Evolutionary conservation across 2,797 vertebrate species (phyloP), one percentile per base, ranked within the genome.

Genomic region (Lerista edwardsae): DNA sequence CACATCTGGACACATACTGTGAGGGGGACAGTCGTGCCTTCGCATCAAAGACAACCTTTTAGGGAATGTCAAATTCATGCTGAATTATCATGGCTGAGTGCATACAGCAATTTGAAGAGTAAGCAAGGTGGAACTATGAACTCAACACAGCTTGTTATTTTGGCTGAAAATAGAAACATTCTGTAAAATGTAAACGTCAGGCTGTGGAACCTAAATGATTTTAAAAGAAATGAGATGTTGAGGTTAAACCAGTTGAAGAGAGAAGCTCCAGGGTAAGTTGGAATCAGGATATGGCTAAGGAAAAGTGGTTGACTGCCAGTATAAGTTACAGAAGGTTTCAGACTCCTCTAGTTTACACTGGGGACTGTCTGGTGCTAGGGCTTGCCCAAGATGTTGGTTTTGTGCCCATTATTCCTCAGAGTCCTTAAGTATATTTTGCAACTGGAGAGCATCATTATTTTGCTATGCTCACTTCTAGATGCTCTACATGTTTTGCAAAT

Each of bases 141-240:
- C 3, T 23, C 41, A 1, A 14, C 0, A 1, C 25, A 25, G 2
- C 4, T 0, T 59, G 75, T 21, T 39, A 65, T 19, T 0, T 1
- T 0, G 36, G 9, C 3, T 59, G 64, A 74, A 67, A 23, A 5
- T 4, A 47, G 25, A 64, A 85, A 12, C 17, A 34, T 9, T 31
- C 7, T 47, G 3, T 55, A 12, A 71, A 8, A 64, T 27, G 27
- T 34, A 74, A 51, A 25, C 69, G 17, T 0, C 64, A 31, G n/a
- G n/a, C 23, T 61, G 36, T 21, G 65, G 78, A 71, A 64, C 15
- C 14, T 21, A 12, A n/a, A 27, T 4, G 39, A 15, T 57, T 29
- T 59, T 31, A 10, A 34, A 76, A 23, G 7, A 76, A 36, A 27
- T 36, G 15, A 73, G 29, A 59, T 59, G 31, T 27, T 36, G 36